Conservation (phyloP, 2,888 invertebrate species). For the Chymomyza procnemis region DNA sequence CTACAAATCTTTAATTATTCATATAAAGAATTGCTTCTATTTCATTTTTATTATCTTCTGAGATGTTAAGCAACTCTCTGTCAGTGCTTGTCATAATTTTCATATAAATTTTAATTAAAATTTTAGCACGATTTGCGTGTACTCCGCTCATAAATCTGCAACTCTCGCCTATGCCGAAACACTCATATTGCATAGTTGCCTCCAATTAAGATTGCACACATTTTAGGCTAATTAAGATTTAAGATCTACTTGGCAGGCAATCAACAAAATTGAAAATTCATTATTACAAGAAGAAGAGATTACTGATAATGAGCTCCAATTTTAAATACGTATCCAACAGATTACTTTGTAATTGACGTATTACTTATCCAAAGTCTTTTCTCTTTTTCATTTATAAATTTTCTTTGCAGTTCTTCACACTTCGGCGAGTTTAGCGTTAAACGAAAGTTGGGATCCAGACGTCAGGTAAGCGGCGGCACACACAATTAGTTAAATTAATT, state of each 20-base stretch:
- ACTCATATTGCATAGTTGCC: background rate
- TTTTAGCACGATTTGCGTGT: background rate
- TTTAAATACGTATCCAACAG: background rate
- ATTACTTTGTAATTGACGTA: constrained; percentile 48
- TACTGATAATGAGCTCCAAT: background rate
- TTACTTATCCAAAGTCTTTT: constrained; percentile 35
- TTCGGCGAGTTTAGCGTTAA: constrained; percentile 96
- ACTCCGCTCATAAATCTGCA: background rate
- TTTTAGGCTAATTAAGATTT: constrained; percentile 39
- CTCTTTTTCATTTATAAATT: no score
- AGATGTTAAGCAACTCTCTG: background rate
- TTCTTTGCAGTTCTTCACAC: constrained; percentile 92
- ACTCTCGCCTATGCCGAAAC: constrained; percentile 12
- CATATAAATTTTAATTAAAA: background rate
- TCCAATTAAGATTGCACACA: constrained; percentile 4
- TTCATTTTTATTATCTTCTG: no score
- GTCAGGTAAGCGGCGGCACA: constrained; percentile 81
- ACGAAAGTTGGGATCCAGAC: constrained; percentile 99
- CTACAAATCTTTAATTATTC: no score
- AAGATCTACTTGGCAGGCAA: background rate
- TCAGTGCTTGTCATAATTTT: background rate
- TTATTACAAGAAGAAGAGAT: constrained; percentile 10
- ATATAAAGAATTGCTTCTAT: no score
- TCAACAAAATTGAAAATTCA: constrained; percentile 38
- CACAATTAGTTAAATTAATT: background rate